Evolutionary conservation across 35 echinoderm and acorn worm species (phyloP).

Genomic region (Patiria miniata): DNA sequence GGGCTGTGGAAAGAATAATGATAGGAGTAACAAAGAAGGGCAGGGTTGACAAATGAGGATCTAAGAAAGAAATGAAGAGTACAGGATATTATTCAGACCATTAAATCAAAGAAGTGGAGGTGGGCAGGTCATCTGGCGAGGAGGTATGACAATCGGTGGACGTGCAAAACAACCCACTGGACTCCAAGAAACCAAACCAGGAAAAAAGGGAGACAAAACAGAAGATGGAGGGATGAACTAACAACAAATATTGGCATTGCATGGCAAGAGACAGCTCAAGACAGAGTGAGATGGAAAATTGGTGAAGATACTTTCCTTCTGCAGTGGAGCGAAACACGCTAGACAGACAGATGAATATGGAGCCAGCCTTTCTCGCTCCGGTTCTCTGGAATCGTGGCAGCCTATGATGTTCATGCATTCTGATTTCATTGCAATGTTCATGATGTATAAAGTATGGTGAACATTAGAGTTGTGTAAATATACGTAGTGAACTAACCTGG

Average conservation of each 20-base stretch:
- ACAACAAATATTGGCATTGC: not conserved
- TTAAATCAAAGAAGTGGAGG: too few relatives aligned
- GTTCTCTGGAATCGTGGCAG: too few relatives aligned
- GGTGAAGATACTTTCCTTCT: not conserved
- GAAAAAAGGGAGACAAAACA: too few relatives aligned
- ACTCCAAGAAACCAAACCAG: too few relatives aligned
- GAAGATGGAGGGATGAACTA: too few relatives aligned
- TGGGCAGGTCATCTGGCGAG: too few relatives aligned
- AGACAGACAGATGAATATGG: not conserved
- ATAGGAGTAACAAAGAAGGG: too few relatives aligned
- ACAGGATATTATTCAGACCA: slow-evolving; percentile 12
- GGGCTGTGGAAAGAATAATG: not conserved
- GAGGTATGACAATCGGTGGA: too few relatives aligned
- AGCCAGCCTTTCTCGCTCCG: too few relatives aligned
- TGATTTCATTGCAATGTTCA: not conserved
- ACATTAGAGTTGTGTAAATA: too few relatives aligned
- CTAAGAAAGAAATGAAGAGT: not conserved
- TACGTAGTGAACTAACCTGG: slow-evolving; percentile 10
- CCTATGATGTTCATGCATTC: too few relatives aligned
- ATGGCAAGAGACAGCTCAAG: not conserved
- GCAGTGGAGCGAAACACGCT: not conserved
- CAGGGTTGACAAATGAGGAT: not conserved
- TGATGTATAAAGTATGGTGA: not conserved
- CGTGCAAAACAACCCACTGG: not conserved
- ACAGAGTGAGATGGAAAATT: too few relatives aligned